Base-by-base conservation (phyloP, 2,797 vertebrate species). In the Scomberomorus guttatus region DNA sequence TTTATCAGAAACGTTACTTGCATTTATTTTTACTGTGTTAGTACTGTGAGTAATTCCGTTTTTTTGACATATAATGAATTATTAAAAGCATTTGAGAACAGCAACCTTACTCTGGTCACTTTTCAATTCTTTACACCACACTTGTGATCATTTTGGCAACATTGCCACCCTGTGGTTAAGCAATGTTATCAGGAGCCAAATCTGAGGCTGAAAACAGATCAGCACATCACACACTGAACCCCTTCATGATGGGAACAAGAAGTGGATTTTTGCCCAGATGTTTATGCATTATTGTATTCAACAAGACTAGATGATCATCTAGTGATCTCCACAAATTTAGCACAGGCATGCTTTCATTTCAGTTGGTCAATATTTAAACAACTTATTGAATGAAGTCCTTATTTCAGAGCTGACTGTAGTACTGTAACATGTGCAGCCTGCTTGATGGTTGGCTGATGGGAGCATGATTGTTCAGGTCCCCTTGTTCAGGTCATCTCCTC, bases 61-160 rank as follows among this genome's bases (percentile, higher is more conserved):
- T 68, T 80, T 81, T 59, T 52, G 73, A 90, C 72, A 87, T 60
- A 85, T 80, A 56, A 81, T 63, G n/a, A 85, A 82, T 67, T 80
- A 93, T 91, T 93, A 93, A 93, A 93, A 89, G 77, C 87, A 85
- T 91, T 90, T 93, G 81, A 86, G 77, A 91, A 85, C 65, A 80
- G 48, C 69, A 87, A 62, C 29, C 42, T 66, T 48, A 50, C 18
- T 66, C 27, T 82, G 57, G 58, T 86, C 25, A 66, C 77, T 82
- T 75, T 29, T 67, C n/a, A 58, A 50, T 73, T 18, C 18, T 25
- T 60, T 18, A 20, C 57, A 32, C 11, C 50, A 76, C 66, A 60
- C 46, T 25, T 25, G 29, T 57, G 14, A 82, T 72, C 25, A 73
- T 75, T 84, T 87, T 64, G 87, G 79, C 88, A 90, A 90, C 78